A percentile compares a stretch with the other conserved stretches of the same genome.
Evolutionary conservation across 2,797 vertebrate species (phyloP).

Genomic region (Jordanella pulchra): DNA sequence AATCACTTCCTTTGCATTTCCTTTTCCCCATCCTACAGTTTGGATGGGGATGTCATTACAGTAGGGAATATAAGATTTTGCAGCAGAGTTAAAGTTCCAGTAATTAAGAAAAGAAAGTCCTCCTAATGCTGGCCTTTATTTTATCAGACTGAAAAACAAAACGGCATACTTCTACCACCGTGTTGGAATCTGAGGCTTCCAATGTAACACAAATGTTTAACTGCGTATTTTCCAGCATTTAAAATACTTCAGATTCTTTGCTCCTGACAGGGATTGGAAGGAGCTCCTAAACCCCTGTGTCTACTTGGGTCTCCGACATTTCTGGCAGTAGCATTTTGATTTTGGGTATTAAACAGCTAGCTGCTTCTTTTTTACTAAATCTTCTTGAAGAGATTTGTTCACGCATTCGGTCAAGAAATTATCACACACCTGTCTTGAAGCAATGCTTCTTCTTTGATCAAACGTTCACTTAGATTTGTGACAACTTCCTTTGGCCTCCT

Average conservation of each 20-base stretch:
- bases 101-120: background rate
- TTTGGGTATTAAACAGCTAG: background rate
- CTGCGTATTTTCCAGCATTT: background rate
- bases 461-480: background rate
- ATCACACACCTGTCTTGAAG: conserved; percentile 1
- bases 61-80: background rate
- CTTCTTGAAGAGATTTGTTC: background rate
- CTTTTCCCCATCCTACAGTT: conserved; percentile 35
- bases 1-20: conserved; percentile 66
- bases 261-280: background rate
- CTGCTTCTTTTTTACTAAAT: background rate
- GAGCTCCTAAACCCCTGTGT: background rate
- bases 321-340: background rate
- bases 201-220: background rate
- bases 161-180: background rate
- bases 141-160: background rate
- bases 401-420: background rate
- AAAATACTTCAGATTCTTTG: background rate
- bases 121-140: background rate
- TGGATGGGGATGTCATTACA: conserved; percentile 71
- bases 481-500: background rate
- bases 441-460: background rate
- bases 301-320: background rate
- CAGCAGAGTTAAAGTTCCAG: background rate
- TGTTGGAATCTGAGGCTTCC: background rate